Base-by-base conservation (phyloP, 2,888 invertebrate species). In the Congeria kusceri region DNA sequence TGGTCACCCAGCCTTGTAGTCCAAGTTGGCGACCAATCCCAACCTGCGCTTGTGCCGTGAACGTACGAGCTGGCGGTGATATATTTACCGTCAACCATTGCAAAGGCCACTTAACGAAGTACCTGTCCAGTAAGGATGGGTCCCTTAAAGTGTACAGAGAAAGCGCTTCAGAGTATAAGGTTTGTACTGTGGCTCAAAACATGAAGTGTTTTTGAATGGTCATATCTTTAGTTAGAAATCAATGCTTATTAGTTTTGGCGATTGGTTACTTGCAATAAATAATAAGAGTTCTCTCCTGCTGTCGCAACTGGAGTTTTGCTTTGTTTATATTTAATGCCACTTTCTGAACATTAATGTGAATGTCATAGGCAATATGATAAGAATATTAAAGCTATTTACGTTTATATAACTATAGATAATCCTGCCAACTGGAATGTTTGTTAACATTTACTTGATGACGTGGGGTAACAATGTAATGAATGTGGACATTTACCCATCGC, bases 81-180 rank as follows among this genome's bases (percentile, higher is more conserved):
- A 66, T 77, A 15, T 77, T 67, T 46, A 63, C 77, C 3, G 66
- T 77, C 18, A 61, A 77, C 57, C 77, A 71, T 56, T 77, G 77
- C 32, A 49, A 32, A n/a, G 77, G 77, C n/a, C 77, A 77, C 29
- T 15, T 29, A 18, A 66, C 70, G 1, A 32, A 29, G 1, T 76
- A 32, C 46, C 46, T 76, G n/a, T 66, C 76, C 25, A 18, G 47
- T 2, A 65, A 32, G 15, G 76, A 76, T 56, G 57, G 56, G 0
- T 46, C 66, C 11, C 39, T 74, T 1, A 61, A 28, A 56, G 74
- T 74, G 20, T 74, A 74, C 29, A 25, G 27, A 49, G 20, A 49
- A 49, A 62, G 25, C 11, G 27, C 56, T 9, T 63, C 56, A 7
- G 46, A 62, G 7, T 74, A 74, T 57, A 27, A 28, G 67, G 74